phyloP scores from a whole-genome alignment of 2,797 vertebrate species.

The Rhinella marina region DNA sequence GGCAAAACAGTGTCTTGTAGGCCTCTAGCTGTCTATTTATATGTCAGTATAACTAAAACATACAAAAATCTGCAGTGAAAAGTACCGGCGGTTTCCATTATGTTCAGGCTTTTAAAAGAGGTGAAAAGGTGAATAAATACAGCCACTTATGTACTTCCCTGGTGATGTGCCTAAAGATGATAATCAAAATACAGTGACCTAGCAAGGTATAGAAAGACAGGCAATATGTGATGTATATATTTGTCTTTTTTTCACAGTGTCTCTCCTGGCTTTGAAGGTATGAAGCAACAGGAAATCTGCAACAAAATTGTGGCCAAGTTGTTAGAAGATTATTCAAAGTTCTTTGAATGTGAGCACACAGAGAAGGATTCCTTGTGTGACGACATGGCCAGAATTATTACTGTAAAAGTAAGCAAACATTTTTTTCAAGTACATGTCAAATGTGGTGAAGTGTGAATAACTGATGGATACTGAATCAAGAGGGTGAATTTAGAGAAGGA shows the following conservation, averaged over 20 bases:
- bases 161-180: neutral
- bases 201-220: neutral
- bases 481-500: neutral
- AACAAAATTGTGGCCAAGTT: slow-evolving; percentile 90
- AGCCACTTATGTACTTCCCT: too few species aligned
- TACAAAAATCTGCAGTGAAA: too few species aligned
- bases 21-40: too few species aligned
- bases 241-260: slow-evolving; percentile 75
- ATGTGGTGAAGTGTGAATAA: neutral
- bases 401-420: slow-evolving; percentile 77
- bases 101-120: too few species aligned
- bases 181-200: neutral
- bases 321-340: slow-evolving; percentile 82
- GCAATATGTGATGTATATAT: neutral
- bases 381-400: slow-evolving; percentile 71
- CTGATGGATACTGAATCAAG: neutral
- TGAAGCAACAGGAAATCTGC: slow-evolving; percentile 88
- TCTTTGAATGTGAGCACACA: slow-evolving; percentile 78
- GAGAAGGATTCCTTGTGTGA: slow-evolving; percentile 68
- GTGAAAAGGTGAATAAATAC: too few species aligned
- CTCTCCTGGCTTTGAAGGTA: slow-evolving; percentile 82
- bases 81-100: too few species aligned
- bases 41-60: too few species aligned
- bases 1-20: too few species aligned
- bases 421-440: neutral